A percentile compares a stretch with the other conserved stretches of the same genome.
phyloP scores from a whole-genome alignment of 2,113 vertebrate genomes.

The Colius striatus region DNA sequence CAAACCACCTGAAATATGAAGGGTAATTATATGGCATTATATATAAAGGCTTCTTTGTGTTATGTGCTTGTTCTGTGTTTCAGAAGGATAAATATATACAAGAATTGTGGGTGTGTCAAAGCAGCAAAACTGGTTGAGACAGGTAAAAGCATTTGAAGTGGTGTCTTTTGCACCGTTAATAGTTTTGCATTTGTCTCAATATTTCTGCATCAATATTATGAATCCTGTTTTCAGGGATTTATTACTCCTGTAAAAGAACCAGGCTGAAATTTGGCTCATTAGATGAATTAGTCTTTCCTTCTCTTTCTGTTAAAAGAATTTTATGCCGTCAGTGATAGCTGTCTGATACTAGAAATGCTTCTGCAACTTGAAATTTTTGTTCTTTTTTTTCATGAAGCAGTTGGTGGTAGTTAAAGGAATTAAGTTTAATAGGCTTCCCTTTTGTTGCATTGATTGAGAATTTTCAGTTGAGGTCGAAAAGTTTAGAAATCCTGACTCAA shows the following conservation, averaged over 20 bases:
- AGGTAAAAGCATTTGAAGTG: slow-evolving; percentile 63
- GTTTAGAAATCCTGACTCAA: background rate
- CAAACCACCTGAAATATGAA: slow-evolving; percentile 74
- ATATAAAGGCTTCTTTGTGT: slow-evolving; percentile 77
- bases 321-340: background rate
- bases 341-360: background rate
- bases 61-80: slow-evolving; percentile 68
- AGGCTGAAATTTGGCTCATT: background rate
- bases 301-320: background rate
- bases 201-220: slow-evolving; percentile 45
- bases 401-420: background rate
- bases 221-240: slow-evolving; percentile 31
- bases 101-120: slow-evolving; percentile 72
- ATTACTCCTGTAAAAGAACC: slow-evolving; percentile 1
- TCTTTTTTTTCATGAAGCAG: background rate
- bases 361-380: background rate
- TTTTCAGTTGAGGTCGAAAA: background rate
- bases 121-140: slow-evolving; percentile 67
- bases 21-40: slow-evolving; percentile 77
- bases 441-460: background rate
- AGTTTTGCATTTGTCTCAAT: slow-evolving; percentile 14
- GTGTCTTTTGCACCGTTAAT: slow-evolving; percentile 40
- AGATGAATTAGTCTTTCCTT: background rate
- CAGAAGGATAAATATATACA: slow-evolving; percentile 71
- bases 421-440: background rate